Evolutionary conservation across 2,113 vertebrate species (phyloP).

Genomic region (Lynx canadensis): DNA sequence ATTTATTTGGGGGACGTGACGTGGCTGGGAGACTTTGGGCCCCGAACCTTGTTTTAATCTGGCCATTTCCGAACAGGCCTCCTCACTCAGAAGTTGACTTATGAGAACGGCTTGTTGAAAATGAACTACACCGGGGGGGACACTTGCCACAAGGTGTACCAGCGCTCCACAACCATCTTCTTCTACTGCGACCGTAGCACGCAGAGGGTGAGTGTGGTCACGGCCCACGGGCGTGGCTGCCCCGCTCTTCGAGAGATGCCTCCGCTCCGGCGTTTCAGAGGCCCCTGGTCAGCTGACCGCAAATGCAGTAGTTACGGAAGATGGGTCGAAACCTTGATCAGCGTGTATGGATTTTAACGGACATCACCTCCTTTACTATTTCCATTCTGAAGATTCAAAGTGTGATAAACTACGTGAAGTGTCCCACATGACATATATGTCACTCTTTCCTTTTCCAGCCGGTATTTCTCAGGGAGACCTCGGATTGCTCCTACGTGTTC

Average conservation of each 20-base stretch:
- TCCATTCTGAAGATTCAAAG: too few species aligned
- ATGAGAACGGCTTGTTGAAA: conserved; percentile 93
- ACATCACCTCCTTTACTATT: fast-evolving
- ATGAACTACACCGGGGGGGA: conserved; percentile 95
- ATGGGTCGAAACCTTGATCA: fast-evolving
- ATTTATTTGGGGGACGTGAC: fast-evolving
- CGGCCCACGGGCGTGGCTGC: fast-evolving
- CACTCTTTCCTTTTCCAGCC: conserved; percentile 75
- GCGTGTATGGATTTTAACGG: background rate
- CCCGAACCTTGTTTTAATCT: fast-evolving
- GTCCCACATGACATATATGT: fast-evolving
- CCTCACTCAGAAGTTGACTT: conserved; percentile 89
- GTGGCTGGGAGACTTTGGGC: too few species aligned
- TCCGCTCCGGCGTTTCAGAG: fast-evolving
- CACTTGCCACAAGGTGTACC: conserved; percentile 91
- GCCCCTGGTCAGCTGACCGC: too few species aligned
- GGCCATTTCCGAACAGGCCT: conserved; percentile 85
- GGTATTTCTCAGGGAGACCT: conserved; percentile 93
- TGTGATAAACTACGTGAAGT: fast-evolving
- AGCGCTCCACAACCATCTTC: conserved; percentile 92
- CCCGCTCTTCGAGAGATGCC: fast-evolving
- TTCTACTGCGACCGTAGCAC: conserved; percentile 93
- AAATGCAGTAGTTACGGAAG: fast-evolving
- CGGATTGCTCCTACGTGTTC: conserved; percentile 96
- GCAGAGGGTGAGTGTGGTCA: conserved; percentile 84